phyloP scores from a whole-genome alignment of 2,113 vertebrate genomes.

The Pomatorhinus ruficollis region DNA sequence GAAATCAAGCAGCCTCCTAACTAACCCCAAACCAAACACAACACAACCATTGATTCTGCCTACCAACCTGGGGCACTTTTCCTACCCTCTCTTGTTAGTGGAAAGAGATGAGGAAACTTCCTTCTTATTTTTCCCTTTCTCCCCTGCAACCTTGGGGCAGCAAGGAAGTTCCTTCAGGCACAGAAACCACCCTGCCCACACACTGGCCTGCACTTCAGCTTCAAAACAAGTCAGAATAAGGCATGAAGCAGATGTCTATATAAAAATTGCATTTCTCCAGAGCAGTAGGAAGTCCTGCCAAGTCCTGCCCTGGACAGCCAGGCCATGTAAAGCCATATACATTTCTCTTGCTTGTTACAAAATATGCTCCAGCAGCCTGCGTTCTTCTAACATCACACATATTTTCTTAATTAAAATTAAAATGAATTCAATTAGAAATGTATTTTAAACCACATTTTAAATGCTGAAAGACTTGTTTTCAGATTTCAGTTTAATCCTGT shows the following conservation, averaged over 20 bases:
- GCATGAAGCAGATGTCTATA: not conserved
- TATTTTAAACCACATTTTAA: not conserved
- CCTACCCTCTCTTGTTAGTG: not conserved
- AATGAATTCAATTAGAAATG: not conserved
- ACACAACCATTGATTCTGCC: not conserved
- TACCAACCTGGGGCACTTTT: not conserved
- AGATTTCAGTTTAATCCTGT: not conserved
- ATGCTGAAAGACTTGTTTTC: not conserved
- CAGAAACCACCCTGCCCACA: not conserved
- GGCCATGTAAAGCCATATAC: not conserved
- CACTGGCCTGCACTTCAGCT: not conserved
- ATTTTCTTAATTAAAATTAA: not conserved
- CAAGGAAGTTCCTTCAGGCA: not conserved
- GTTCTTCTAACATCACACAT: not conserved
- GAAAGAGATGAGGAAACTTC: not conserved
- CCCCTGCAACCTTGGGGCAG: not conserved
- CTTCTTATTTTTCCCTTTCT: not conserved
- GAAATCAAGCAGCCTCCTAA: not conserved
- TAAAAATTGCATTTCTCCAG: not conserved
- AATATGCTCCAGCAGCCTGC: not conserved
- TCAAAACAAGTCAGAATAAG: not conserved
- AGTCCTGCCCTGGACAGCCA: not conserved
- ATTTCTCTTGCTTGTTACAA: not conserved
- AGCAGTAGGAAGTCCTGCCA: not conserved
- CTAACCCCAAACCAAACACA: not conserved